These are phyloP conservation scores for Microtus richardsoni DNA, from an alignment of 2,113 vertebrate genomes.

Conservation along the genomic window DNA sequence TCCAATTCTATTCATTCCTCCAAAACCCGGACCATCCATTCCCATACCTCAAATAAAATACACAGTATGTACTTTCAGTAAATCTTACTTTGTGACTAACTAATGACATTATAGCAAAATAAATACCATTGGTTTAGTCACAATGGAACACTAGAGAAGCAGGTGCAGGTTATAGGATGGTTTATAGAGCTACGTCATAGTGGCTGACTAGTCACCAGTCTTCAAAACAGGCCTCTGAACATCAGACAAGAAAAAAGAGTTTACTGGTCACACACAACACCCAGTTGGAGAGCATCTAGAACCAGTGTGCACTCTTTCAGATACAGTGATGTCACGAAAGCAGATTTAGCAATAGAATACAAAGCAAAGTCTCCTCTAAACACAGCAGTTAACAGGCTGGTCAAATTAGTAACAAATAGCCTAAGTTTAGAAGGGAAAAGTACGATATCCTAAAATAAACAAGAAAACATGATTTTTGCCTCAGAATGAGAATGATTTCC, in stretches of 20 bases:
- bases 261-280: neutral
- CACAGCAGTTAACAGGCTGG: neutral
- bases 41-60: constrained; percentile 90
- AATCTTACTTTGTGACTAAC: constrained; percentile 62
- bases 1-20: constrained; percentile 95
- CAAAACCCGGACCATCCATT: constrained; percentile 94
- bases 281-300: constrained; percentile 10
- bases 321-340: neutral
- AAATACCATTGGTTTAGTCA: constrained; percentile 45
- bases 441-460: neutral
- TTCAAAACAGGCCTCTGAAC: constrained; percentile 44
- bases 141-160: constrained; percentile 23
- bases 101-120: constrained; percentile 63
- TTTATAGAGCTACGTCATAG: neutral
- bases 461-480: neutral
- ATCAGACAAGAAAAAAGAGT: constrained; percentile 58
- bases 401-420: neutral
- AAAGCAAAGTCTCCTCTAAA: constrained; percentile 3
- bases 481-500: constrained; percentile 45
- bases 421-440: neutral
- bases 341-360: constrained; percentile 11
- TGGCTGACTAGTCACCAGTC: neutral
- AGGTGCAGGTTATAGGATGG: neutral
- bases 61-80: constrained; percentile 76
- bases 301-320: neutral